phyloP scores from a whole-genome alignment of 2,113 vertebrate species.

The Melanerpes aurifrons region DNA sequence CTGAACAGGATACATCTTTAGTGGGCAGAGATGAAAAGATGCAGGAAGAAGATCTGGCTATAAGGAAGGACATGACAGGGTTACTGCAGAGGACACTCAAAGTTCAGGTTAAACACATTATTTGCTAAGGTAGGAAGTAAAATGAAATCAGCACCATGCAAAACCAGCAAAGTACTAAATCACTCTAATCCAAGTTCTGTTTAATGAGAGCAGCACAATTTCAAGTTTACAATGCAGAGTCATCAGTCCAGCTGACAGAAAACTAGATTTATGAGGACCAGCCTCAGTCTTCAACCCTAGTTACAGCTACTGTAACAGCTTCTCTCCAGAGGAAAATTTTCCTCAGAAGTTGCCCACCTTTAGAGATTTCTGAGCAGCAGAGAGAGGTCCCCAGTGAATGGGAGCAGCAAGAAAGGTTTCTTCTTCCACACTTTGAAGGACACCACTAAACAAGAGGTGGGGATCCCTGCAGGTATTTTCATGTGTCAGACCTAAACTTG shows the following conservation, averaged over 20 bases:
- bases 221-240: neutral
- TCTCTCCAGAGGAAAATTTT: conserved; percentile 7
- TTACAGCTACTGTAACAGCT: neutral
- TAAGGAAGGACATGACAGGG: neutral
- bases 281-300: neutral
- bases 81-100: neutral
- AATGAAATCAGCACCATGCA: neutral
- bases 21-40: neutral
- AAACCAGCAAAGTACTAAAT: neutral
- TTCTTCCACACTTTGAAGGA: neutral
- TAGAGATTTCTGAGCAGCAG: neutral
- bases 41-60: neutral
- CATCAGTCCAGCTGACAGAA: neutral
- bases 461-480: neutral
- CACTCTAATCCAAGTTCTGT: neutral
- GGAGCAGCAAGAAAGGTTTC: neutral
- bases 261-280: conserved; percentile 3
- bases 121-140: neutral
- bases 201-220: neutral
- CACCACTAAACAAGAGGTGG: neutral
- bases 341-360: neutral
- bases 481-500: neutral
- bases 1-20: neutral
- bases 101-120: conserved; percentile 1
- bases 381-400: neutral